These are phyloP conservation scores for Proteles cristata DNA, from an alignment of 2,113 vertebrate genomes.

Conservation along the genomic window DNA sequence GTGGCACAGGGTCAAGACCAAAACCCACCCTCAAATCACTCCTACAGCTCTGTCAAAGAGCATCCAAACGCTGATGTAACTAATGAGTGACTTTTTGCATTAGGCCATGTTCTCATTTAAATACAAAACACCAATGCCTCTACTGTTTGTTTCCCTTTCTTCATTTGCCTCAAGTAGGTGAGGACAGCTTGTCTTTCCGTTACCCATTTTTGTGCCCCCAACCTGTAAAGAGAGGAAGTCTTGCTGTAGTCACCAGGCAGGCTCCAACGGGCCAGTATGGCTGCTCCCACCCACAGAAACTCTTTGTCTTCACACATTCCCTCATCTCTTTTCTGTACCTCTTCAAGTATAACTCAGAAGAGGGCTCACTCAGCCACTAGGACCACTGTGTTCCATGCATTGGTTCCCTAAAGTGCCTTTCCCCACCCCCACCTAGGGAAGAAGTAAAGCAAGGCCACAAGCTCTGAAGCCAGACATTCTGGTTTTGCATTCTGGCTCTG, in stretches of 20 bases:
- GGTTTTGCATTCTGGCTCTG: neutral
- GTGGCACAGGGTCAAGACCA: constrained; percentile 53
- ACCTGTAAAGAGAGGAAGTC: neutral
- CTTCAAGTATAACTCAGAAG: neutral
- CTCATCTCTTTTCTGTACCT: neutral
- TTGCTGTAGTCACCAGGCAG: neutral
- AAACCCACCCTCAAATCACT: constrained; percentile 47
- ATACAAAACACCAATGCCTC: neutral
- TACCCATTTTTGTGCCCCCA: neutral
- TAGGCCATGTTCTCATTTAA: neutral
- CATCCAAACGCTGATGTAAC: neutral
- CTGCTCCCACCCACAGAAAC: neutral
- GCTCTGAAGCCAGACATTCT: neutral
- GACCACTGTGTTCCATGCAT: neutral
- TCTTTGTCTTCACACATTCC: neutral
- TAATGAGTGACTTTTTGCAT: neutral
- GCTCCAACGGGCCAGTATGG: neutral
- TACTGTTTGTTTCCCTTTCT: neutral
- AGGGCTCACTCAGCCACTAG: neutral
- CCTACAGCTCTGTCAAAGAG: constrained; percentile 16
- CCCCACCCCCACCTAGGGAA: neutral
- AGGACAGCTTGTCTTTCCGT: neutral
- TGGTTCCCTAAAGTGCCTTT: neutral
- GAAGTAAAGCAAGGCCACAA: neutral
- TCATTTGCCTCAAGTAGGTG: neutral